Evolutionary conservation across 2,113 vertebrate genomes (phyloP).

Genomic region (Malurus alboscapulatus): DNA sequence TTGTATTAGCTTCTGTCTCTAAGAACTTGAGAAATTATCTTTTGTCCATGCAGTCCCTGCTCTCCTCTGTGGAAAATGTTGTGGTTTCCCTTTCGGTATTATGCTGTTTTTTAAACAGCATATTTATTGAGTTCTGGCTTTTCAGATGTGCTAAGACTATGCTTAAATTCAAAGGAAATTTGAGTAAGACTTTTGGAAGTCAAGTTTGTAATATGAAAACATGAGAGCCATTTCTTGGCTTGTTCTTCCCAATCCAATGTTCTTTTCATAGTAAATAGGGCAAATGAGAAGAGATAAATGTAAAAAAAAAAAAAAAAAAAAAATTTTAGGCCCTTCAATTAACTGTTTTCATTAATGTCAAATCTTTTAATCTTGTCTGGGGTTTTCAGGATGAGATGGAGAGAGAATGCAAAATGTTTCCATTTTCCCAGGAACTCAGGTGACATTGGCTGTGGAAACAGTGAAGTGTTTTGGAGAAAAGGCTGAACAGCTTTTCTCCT

Average conservation of each 20-base stretch:
- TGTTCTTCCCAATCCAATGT: fast-evolving
- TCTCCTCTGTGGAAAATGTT: background rate
- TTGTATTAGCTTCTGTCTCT: background rate
- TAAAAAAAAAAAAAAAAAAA: background rate
- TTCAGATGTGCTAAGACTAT: background rate
- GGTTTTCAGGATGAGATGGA: background rate
- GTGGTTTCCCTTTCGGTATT: background rate
- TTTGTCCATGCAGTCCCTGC: background rate
- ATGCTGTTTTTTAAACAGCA: background rate
- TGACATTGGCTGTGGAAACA: background rate
- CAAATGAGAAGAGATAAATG: background rate
- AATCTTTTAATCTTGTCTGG: background rate
- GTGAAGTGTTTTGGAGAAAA: background rate
- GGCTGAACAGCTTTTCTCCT: background rate
- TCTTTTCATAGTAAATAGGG: background rate
- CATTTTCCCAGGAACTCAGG: background rate
- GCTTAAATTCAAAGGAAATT: background rate
- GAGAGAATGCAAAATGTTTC: background rate
- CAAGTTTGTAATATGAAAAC: background rate
- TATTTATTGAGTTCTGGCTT: background rate
- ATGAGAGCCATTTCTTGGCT: background rate
- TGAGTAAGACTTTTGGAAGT: background rate
- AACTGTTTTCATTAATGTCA: background rate
- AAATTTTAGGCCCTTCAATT: background rate
- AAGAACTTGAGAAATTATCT: background rate